These are phyloP conservation scores for Echinarachnius parma DNA, from an alignment of 53 echinoderm and acorn worm species.

Conservation along the genomic window DNA sequence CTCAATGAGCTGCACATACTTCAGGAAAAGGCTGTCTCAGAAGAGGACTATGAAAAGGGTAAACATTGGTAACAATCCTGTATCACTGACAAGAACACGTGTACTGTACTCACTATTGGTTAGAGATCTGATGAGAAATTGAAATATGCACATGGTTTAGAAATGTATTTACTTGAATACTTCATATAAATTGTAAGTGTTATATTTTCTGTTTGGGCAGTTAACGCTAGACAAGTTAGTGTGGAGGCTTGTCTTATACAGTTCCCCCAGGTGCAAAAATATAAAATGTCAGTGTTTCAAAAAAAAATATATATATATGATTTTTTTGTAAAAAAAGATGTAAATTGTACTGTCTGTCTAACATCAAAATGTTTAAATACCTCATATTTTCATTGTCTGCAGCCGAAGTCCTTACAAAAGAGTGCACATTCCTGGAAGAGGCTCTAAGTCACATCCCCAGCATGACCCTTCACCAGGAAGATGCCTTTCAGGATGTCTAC, in stretches of 20 bases:
- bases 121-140: too few relatives aligned
- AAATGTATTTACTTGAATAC: too few relatives aligned
- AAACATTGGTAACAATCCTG: not conserved
- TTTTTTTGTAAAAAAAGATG: not conserved
- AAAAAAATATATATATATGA: not conserved
- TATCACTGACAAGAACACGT: too few relatives aligned
- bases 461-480: not conserved
- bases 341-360: not conserved
- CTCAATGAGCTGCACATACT: not conserved
- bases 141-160: too few relatives aligned
- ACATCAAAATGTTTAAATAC: not conserved
- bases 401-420: conserved; percentile 26
- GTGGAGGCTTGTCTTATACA: too few relatives aligned
- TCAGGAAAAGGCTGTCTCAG: conserved; percentile 19
- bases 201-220: too few relatives aligned
- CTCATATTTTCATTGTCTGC: not conserved
- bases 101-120: too few relatives aligned
- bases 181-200: too few relatives aligned
- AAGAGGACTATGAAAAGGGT: conserved; percentile 39
- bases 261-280: not conserved
- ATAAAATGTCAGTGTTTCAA: not conserved
- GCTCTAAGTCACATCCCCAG: not conserved
- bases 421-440: conserved; percentile 12
- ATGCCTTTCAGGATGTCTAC: conserved; percentile 1
- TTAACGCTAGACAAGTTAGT: too few relatives aligned